phyloP scores from a whole-genome alignment of 1,140 invertebrate genomes.

The Rhysida immarginata region DNA sequence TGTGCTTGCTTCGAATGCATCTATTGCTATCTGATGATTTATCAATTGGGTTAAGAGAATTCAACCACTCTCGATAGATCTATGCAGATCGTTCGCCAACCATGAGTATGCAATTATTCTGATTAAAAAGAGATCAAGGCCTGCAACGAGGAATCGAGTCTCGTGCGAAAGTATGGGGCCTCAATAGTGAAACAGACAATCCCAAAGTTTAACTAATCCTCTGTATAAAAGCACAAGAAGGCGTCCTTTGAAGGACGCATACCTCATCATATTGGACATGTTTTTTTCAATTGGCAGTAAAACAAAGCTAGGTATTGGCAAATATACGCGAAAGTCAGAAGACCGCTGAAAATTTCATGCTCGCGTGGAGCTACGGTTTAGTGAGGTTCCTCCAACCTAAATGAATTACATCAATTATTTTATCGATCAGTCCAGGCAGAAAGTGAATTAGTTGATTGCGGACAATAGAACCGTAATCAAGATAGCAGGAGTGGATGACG shows the following conservation, averaged over 20 bases:
- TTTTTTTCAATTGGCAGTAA: too few species aligned
- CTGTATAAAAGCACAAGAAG: too few species aligned
- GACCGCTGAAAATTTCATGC: too few species aligned
- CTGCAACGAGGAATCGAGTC: neutral
- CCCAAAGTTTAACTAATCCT: neutral
- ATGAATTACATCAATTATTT: constrained; percentile 10
- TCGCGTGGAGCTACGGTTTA: neutral
- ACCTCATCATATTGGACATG: too few species aligned
- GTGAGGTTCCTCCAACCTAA: neutral
- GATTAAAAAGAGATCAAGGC: constrained; percentile 2
- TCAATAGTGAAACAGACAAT: neutral
- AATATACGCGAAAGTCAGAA: too few species aligned
- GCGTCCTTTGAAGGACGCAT: too few species aligned
- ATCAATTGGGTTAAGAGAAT: too few species aligned
- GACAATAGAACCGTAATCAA: constrained; percentile 9
- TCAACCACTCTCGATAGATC: too few species aligned
- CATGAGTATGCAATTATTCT: neutral
- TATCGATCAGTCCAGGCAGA: constrained; percentile 5
- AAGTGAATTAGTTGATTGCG: constrained; percentile 10
- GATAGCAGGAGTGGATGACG: neutral
- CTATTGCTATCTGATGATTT: too few species aligned
- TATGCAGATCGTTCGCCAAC: too few species aligned
- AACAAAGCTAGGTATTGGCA: too few species aligned
- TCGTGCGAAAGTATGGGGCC: neutral
- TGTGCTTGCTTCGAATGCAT: too few species aligned